Evolutionary conservation across 1,140 invertebrate species (phyloP).

Genomic region (Hyphantria cunea): DNA sequence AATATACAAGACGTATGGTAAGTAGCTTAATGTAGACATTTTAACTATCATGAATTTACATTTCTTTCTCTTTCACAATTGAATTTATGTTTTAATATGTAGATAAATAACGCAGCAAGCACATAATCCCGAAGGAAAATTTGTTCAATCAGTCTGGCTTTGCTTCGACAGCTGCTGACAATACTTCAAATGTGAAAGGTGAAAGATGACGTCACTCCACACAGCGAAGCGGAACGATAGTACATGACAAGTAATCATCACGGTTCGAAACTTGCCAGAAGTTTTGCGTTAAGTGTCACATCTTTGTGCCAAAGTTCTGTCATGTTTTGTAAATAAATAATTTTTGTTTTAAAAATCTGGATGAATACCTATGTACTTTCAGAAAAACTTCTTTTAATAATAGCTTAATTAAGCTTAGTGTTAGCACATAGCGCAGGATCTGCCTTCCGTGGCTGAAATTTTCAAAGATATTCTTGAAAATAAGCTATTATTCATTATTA

Average conservation of each 20-base stretch:
- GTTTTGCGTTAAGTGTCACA: constrained; percentile 7
- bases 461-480: no score
- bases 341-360: constrained; percentile 14
- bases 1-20: no score
- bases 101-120: not conserved
- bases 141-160: constrained; percentile 50
- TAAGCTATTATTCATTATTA: no score
- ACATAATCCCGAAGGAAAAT: constrained; percentile 25
- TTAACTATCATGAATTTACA: no score
- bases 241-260: constrained; percentile 46
- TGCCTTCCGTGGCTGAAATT: no score
- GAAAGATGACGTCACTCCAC: constrained; percentile 11
- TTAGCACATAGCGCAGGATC: no score
- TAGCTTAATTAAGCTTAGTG: no score
- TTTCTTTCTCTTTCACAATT: no score
- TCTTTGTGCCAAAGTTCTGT: constrained; percentile 15
- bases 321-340: constrained; percentile 26
- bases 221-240: constrained; percentile 29
- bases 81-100: no score
- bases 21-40: no score
- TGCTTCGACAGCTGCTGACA: constrained; percentile 52
- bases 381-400: no score
- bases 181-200: constrained; percentile 19
- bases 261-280: constrained; percentile 15
- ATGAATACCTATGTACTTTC: not conserved